These are phyloP conservation scores for Sycophaga agraensis DNA, from an alignment of 1,140 invertebrate genomes.

Conservation along the genomic window DNA sequence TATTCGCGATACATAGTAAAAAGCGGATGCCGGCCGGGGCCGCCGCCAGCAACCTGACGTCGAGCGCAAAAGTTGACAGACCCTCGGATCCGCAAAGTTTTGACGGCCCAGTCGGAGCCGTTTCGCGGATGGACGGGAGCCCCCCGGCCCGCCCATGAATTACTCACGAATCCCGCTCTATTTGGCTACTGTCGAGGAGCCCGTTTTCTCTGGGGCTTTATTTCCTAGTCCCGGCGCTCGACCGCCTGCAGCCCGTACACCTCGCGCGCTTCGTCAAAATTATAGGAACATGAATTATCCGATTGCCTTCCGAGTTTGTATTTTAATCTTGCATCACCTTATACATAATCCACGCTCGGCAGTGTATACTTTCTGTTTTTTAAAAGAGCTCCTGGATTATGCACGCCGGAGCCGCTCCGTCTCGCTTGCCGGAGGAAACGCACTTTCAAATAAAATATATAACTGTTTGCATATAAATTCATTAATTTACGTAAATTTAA, in stretches of 20 bases:
- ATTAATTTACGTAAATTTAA: too few relatives aligned
- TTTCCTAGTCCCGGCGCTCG: neutral
- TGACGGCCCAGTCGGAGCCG: constrained; percentile 3
- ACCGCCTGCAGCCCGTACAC: neutral
- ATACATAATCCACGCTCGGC: too few relatives aligned
- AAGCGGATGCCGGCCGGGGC: neutral
- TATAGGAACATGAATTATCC: neutral
- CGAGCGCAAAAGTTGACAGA: constrained; percentile 14
- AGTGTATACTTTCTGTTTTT: too few relatives aligned
- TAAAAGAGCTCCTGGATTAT: too few relatives aligned
- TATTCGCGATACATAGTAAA: constrained; percentile 3
- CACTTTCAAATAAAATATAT: too few relatives aligned
- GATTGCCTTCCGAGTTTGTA: neutral
- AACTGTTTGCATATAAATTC: too few relatives aligned
- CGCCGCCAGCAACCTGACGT: too few relatives aligned
- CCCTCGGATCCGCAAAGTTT: constrained; percentile 5
- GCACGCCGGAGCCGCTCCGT: too few relatives aligned
- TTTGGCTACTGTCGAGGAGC: constrained; percentile 16
- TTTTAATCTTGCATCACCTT: too few relatives aligned
- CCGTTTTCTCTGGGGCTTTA: constrained; percentile 23
- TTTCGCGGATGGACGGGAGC: neutral
- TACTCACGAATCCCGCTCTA: constrained; percentile 23
- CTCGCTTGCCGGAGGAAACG: too few relatives aligned
- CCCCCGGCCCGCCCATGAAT: constrained; percentile 4
- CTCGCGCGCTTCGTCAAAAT: neutral